Conservation (phyloP, 2,113 vertebrate species). For the Euleptes europaea region DNA sequence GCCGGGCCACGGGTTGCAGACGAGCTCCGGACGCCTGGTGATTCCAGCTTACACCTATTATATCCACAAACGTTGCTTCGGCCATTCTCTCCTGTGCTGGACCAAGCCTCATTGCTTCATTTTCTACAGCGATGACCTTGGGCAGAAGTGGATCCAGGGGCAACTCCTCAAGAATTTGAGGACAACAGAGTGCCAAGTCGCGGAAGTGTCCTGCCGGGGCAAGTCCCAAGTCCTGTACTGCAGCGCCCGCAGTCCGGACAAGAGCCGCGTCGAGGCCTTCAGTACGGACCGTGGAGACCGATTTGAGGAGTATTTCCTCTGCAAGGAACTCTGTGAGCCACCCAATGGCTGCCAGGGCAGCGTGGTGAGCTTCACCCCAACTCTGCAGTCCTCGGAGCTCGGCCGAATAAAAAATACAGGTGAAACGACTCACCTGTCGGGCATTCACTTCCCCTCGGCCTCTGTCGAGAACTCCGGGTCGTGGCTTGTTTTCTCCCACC, state of each 20-base stretch:
- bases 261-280: constrained; percentile 80
- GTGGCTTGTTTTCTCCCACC: constrained; percentile 91
- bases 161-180: constrained; percentile 43
- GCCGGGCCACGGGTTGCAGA: constrained; percentile 89
- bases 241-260: constrained; percentile 76
- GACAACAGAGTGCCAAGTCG: constrained; percentile 87
- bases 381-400: background rate
- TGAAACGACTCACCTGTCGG: background rate
- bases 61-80: constrained; percentile 56
- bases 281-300: constrained; percentile 73
- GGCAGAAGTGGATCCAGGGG: constrained; percentile 80
- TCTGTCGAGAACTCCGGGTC: accelerated
- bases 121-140: constrained; percentile 88
- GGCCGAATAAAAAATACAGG: background rate
- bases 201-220: constrained; percentile 74
- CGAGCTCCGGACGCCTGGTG: constrained; percentile 81
- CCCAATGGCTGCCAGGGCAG: constrained; percentile 88
- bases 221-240: constrained; percentile 81
- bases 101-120: constrained; percentile 78
- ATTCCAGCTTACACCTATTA: constrained; percentile 88
- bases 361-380: constrained; percentile 82
- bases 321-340: constrained; percentile 74
- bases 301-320: constrained; percentile 72
- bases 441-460: accelerated
- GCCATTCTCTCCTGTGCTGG: constrained; percentile 45